Base-by-base conservation (phyloP, 2,797 vertebrate species). In the Parauchenoglanis ngamensis region DNA sequence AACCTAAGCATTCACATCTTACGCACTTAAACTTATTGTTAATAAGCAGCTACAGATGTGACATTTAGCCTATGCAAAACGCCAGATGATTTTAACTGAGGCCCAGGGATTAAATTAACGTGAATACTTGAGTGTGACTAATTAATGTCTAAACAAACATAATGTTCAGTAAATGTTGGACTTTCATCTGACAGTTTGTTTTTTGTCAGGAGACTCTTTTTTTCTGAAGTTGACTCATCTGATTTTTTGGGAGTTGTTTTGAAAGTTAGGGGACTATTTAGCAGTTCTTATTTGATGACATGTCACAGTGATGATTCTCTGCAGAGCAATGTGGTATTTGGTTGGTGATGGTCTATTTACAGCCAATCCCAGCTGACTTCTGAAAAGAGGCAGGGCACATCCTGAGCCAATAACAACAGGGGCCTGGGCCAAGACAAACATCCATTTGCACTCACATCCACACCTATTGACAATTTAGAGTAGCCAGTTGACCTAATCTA, bases 1-100 rank as follows among this genome's bases (percentile, higher is more conserved):
- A 76, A 17, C 77, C 44, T 13, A 77, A 12, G 70, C 23, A 23
- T 61, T 80, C 63, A 19, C 59, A n/a, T 83, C 11, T 84, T 17
- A 73, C 70, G 79, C 40, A 67, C 84, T 86, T 89, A 40, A 89
- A 77, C 56, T 89, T 86, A 89, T 76, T 87, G 65, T 72, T 86
- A 90, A 84, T 89, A 87, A 88, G 87, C 86, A 85, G 61, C 31
- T 86, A 86, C 70, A 89, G 87, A 90, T 88, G 82, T 89, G 89
- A 87, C 87, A 90, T 90, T 88, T 89, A 87, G 83, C 85, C 87
- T 88, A 85, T 86, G 87, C 76, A 87, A 89, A 85, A 86, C 65
- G 70, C 75, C 77, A 80, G 84, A 89, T 84, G 86, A 88, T 82
- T 40, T 89, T 86, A 81, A 86, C 83, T 21, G 31, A 89, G 46